Evolutionary conservation across 2,888 invertebrate species (phyloP).

Genomic region (Omphaloscelis lunosa): DNA sequence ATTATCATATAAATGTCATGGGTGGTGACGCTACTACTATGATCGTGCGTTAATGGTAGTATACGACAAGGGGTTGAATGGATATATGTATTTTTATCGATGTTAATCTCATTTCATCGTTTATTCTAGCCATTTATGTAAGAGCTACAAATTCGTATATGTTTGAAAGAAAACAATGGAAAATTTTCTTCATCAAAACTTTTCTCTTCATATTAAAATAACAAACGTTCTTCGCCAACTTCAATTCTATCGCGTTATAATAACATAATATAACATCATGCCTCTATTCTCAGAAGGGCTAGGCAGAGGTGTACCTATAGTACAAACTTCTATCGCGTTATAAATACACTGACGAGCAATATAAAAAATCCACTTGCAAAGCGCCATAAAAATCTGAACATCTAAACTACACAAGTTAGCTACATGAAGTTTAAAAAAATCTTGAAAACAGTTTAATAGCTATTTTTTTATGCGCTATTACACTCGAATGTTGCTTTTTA

Average conservation of each 20-base stretch:
- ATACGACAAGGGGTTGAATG: slow-evolving; percentile 43
- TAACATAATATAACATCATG: no score
- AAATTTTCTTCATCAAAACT: neutral
- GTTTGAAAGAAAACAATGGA: slow-evolving; percentile 18
- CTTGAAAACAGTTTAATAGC: no score
- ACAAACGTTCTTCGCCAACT: neutral
- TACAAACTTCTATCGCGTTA: no score
- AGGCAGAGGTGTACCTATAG: no score
- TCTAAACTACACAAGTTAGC: no score
- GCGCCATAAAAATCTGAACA: no score
- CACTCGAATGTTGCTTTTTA: no score
- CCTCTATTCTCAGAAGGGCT: no score
- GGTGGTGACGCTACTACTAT: slow-evolving; percentile 71
- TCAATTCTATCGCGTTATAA: neutral
- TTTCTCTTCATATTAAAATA: neutral
- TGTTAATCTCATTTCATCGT: slow-evolving; percentile 22
- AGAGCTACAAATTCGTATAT: neutral
- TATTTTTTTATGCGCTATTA: no score
- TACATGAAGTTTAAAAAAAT: no score
- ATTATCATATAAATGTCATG: slow-evolving; percentile 84
- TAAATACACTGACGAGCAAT: no score
- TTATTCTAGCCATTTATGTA: slow-evolving; percentile 2
- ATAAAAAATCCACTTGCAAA: no score
- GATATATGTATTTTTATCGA: slow-evolving; percentile 51
- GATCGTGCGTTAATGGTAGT: slow-evolving; percentile 38